Base-by-base conservation (phyloP, 1,140 invertebrate genomes). In the Aphis craccivora region DNA sequence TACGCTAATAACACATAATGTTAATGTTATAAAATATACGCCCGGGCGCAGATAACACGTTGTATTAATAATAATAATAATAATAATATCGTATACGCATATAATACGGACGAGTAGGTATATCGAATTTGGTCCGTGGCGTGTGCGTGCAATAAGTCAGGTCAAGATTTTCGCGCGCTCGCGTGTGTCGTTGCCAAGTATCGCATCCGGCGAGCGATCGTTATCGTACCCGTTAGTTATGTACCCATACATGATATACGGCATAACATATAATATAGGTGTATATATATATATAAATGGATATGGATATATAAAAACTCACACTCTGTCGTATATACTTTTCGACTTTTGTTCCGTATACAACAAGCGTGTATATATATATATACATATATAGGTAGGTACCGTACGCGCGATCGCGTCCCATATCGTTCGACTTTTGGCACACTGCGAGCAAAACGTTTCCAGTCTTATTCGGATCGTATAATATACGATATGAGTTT, bases 161-260 rank as follows among this genome's bases (percentile, higher is more conserved):
- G 43, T 87, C 86, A 48, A 87, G 86, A 87, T 51, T 87, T 87
- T 45, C 86, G 86, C 86, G 86, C 86, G 45, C 86, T 87, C 86
- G 86, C n/a, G 86, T 87, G 40, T 87, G 43, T 23, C 81, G 81
- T 87, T 87, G 87, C 87, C 87, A 88, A 88, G 87, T 76, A 76
- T 88, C 48, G 45, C 45, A 87, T 87, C 25, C 43, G 37, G 20
- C 48, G 2, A 20, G 87, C 45, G 87, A 88, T 88, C n/a, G 87
- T 88, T 88, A 88, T 88, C 87, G 48, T 88, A 22, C 35, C 45
- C 45, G 87, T 88, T 88, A 88, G 87, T 88, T 37, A 88, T 88
- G n/a, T n/a, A 86, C 84, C 40, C 22, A 84, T 84, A 76, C 60
- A n/a, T 76, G 60, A 76, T 76, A n/a, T 76, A 76, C 30, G 30